Evolutionary conservation across 2,797 vertebrate species (phyloP).

Genomic region (Cynopterus sphinx): DNA sequence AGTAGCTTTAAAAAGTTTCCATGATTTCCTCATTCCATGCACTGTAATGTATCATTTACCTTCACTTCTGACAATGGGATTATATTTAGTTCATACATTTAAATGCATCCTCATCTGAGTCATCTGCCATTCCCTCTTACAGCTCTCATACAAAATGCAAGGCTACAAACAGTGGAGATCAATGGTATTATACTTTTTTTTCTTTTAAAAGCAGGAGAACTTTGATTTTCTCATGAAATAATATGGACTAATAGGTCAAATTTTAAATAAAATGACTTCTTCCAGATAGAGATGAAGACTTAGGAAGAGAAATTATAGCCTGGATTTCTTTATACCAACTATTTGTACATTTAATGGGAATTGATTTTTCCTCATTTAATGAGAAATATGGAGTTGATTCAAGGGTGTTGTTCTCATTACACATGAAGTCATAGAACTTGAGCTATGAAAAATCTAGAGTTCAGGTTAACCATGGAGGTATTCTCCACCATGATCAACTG

Average conservation of each 20-base stretch:
- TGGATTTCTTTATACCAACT: background rate
- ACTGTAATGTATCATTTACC: background rate
- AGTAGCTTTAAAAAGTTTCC: background rate
- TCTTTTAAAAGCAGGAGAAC: background rate
- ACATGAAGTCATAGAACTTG: background rate
- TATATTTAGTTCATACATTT: background rate
- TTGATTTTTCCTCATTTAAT: background rate
- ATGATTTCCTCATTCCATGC: background rate
- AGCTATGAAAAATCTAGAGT: background rate
- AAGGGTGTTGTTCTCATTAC: background rate
- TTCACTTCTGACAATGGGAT: background rate
- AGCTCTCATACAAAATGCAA: background rate
- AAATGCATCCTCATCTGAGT: background rate
- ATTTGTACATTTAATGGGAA: background rate
- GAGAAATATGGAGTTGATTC: background rate
- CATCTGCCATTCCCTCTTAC: background rate
- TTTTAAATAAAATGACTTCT: background rate
- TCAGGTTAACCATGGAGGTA: background rate
- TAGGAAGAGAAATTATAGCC: background rate
- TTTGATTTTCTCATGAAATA: constrained; percentile 1
- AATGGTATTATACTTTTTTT: background rate
- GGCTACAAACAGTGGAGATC: background rate
- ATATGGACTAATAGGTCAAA: background rate
- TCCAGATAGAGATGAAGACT: background rate
- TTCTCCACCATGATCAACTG: background rate